Base-by-base conservation (phyloP, 2,797 vertebrate species). In the Leuciscus waleckii region DNA sequence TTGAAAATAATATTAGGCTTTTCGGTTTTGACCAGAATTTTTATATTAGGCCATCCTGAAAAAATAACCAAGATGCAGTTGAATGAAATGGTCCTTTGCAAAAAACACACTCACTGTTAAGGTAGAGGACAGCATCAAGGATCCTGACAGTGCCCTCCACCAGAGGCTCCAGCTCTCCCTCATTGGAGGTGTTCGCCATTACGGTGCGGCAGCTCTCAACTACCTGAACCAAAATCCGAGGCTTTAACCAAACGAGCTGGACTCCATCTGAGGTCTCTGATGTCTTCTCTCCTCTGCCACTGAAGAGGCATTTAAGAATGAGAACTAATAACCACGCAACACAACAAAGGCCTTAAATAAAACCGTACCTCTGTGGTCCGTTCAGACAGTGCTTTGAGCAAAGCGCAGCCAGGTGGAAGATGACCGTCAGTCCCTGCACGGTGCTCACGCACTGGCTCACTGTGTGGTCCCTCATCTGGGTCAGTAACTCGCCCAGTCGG, bases 71-170 rank as follows among this genome's bases (percentile, higher is more conserved):
- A 58, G 61, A 69, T 35, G 10, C 39, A 35, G 3, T 23, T 65
- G 19, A 67, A 67, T 65, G 11, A 65, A 79, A 65, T 21, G 4
- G 7, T 32, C 8, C 26, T 63, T 29, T 39, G 51, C 6, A 21
- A 56, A 21, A 69, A 21, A 23, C 2, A 32, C 41, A 41, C 92
- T 94, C 92, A 99, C 98, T 94, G 88, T 94, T 97, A 81, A 97
- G 91, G 92, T 97, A 98, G 70, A 99, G 91, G 71, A 97, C 87
- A 85, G 97, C 96, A 92, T 99, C 98, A 79, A 95, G 93, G 88
- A 98, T 93, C 88, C 93, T 93, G 69, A 98, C 81, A 23, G 95
- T 91, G 70, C 93, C 94, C 88, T 94, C 93, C 90, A 97, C 87
- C 82, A 95, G 87, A 87, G 89, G 85, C 67, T 95, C 91, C 65